These are phyloP conservation scores for Thrips palmi DNA, from an alignment of 1,140 invertebrate genomes.

Conservation along the genomic window DNA sequence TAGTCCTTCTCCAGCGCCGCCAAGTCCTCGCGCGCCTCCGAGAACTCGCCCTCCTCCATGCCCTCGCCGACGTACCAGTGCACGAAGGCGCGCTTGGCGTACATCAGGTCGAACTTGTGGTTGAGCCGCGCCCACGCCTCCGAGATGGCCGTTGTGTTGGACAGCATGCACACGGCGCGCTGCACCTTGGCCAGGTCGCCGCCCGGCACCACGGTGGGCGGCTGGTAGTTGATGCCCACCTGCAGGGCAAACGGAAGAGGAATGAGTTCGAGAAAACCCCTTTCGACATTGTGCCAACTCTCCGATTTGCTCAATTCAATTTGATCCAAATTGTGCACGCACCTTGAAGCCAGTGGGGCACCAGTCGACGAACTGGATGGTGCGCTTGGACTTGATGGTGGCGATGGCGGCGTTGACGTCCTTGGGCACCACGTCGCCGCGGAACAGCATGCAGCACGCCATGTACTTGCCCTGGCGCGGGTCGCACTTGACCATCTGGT, in stretches of 20 bases:
- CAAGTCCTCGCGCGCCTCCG: constrained; percentile 45
- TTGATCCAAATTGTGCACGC: too few species aligned
- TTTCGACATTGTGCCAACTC: too few species aligned
- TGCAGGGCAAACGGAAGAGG: constrained; percentile 61
- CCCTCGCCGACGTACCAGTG: constrained; percentile 51
- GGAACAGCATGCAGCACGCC: constrained; percentile 33
- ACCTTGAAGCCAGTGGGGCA: constrained; percentile 64
- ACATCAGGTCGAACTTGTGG: constrained; percentile 66
- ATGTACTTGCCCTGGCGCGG: constrained; percentile 27
- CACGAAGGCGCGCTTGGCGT: constrained; percentile 33
- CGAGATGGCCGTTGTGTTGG: too few species aligned
- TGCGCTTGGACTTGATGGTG: constrained; percentile 73
- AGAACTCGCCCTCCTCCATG: constrained; percentile 54
- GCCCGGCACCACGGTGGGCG: constrained; percentile 54
- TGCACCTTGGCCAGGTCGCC: constrained; percentile 70
- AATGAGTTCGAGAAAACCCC: too few species aligned
- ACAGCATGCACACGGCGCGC: constrained; percentile 70
- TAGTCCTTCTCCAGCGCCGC: constrained; percentile 42
- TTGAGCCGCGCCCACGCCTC: constrained; percentile 63
- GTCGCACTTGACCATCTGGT: constrained; percentile 39
- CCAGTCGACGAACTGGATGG: constrained; percentile 69
- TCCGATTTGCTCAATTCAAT: too few species aligned
- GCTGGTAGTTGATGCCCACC: constrained; percentile 36
- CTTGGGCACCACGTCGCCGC: constrained; percentile 45
- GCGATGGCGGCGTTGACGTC: constrained; percentile 71